These are phyloP conservation scores for Grallaria varia DNA, from an alignment of 2,113 vertebrate genomes.

Conservation along the genomic window DNA sequence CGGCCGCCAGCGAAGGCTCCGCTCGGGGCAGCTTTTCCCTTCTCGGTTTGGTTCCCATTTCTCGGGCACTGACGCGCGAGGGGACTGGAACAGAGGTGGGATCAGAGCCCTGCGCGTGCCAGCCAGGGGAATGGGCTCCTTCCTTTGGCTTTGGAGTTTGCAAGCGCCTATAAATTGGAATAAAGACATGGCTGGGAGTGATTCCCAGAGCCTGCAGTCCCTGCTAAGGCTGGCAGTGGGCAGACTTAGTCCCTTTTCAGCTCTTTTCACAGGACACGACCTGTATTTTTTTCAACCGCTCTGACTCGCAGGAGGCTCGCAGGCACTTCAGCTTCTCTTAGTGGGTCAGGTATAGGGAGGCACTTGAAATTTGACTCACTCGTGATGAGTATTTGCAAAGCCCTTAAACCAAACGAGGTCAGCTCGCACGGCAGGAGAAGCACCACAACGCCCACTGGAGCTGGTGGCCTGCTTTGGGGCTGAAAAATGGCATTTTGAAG, in stretches of 20 bases:
- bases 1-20: rapidly evolving
- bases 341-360: neutral
- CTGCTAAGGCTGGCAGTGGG: neutral
- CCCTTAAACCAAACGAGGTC: neutral
- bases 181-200: rapidly evolving
- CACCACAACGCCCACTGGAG: rapidly evolving
- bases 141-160: neutral
- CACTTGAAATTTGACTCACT: neutral
- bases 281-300: neutral
- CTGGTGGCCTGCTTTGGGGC: neutral
- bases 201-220: rapidly evolving
- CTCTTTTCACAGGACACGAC: neutral
- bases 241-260: neutral
- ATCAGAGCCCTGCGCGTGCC: neutral
- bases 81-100: rapidly evolving
- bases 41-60: rapidly evolving
- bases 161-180: rapidly evolving
- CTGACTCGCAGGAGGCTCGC: neutral
- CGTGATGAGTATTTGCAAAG: rapidly evolving
- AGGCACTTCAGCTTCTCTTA: neutral
- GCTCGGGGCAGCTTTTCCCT: neutral
- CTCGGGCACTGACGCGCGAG: rapidly evolving
- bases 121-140: rapidly evolving
- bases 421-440: rapidly evolving
- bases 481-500: rapidly evolving